These are phyloP conservation scores for Pelecanus crispus DNA, from an alignment of 2,113 vertebrate genomes.

Conservation along the genomic window DNA sequence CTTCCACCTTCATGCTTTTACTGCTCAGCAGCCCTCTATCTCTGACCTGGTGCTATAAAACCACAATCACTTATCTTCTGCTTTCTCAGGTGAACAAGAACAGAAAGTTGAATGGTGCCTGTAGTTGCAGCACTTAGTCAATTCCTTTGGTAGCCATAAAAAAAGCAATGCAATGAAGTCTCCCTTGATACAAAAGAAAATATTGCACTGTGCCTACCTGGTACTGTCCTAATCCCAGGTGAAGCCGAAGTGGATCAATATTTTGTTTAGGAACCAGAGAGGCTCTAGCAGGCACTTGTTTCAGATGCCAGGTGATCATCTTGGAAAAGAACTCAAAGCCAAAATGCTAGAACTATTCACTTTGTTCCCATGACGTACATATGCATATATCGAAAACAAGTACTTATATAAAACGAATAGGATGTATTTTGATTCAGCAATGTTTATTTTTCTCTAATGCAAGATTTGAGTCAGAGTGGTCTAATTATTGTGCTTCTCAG, in stretches of 20 bases:
- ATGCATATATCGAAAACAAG: background rate
- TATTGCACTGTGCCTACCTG: background rate
- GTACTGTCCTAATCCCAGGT: background rate
- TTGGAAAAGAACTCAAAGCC: background rate
- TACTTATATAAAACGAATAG: background rate
- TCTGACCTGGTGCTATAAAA: background rate
- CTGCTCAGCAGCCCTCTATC: background rate
- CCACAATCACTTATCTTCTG: background rate
- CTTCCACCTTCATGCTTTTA: background rate
- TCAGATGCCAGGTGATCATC: background rate
- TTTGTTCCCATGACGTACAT: background rate
- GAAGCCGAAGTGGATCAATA: background rate
- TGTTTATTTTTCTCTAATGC: slow-evolving; percentile 7
- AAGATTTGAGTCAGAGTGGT: background rate
- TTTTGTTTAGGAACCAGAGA: background rate
- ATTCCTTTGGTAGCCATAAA: background rate
- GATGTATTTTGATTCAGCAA: background rate
- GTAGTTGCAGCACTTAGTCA: background rate
- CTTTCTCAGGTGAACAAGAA: background rate
- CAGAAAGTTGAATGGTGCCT: background rate
- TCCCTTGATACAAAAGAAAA: background rate
- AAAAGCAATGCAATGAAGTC: background rate
- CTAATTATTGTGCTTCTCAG: slow-evolving; percentile 1
- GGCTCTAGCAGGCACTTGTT: background rate
- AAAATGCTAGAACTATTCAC: background rate